Base-by-base conservation (phyloP, 2,113 vertebrate species). In the Chamaea fasciata region DNA sequence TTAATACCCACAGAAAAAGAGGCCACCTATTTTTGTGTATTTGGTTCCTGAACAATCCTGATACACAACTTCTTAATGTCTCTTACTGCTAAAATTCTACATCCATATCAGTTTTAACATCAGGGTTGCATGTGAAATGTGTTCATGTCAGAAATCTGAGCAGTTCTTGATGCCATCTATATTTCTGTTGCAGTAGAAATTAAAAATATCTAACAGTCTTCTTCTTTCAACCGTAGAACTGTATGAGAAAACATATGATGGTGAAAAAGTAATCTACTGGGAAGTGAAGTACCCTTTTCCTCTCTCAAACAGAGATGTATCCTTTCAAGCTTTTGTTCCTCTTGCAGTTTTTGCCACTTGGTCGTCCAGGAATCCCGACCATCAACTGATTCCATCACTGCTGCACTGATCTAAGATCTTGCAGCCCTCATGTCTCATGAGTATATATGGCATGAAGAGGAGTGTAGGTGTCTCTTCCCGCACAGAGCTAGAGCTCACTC, bases 281-380 rank as follows among this genome's bases (percentile, higher is more conserved):
- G 98, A 99, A 94, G 98, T 99, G 83, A 99, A 99, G 65, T 99
- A 99, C 97, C 99, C 99, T 1, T 98, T 99, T 41, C 98, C 98
- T 46, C 88, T 99, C 92, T 98, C 98, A 33, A 99, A 99, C 98
- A 98, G 99, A 97, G 99, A 99, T 41, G 99, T 99, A 99, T 99
- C 99, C 99, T 99, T 99, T 96, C 35, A 69, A 49, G 41, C 5
- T 60, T 81, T 91, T 57, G 59, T 74, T 89, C 41, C 26, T 56
- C 8, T 42, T 67, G 59, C 63, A 31, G 19, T 49, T 94, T 93
- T 89, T 86, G 39, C 65, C 59, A 35, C 55, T 59, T 73, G 39
- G 39, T 69, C 46, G 57, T 44, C 35, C 57, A 64, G 70, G 75
- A 59, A 83, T 85, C n/a, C 47, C 39, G 52, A 2, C 31, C 23